A percentile compares a stretch with the other conserved stretches of the same genome.
phyloP scores from a whole-genome alignment of 2,888 invertebrate species.

The Leptinotarsa rubiginosa region DNA sequence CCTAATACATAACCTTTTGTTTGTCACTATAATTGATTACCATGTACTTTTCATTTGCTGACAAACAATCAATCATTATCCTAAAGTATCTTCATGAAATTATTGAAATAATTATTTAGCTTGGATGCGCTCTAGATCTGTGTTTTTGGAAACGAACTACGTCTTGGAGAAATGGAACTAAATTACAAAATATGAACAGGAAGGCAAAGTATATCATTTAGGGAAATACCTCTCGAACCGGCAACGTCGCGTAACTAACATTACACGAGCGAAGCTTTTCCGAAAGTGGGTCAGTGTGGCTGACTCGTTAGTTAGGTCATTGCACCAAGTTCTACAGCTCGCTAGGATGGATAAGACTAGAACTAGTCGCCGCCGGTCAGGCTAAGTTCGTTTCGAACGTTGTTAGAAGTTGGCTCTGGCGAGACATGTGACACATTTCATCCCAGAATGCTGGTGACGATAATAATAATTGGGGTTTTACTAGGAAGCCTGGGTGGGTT shows the following conservation, averaged over 20 bases:
- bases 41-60: no score
- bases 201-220: neutral
- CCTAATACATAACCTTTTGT: no score
- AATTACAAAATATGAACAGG: no score
- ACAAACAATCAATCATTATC: no score
- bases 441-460: neutral
- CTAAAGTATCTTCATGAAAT: no score
- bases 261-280: constrained; percentile 57
- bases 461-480: neutral
- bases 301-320: constrained; percentile 66
- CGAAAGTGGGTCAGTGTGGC: constrained; percentile 67
- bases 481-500: neutral
- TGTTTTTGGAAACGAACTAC: no score
- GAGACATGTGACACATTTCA: neutral
- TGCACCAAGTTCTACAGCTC: constrained; percentile 58
- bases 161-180: no score
- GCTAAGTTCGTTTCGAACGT: constrained; percentile 26
- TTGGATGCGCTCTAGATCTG: no score
- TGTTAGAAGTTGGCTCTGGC: neutral
- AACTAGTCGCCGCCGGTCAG: constrained; percentile 42
- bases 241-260: constrained; percentile 31
- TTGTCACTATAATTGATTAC: no score
- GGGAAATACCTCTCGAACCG: neutral
- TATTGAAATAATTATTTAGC: no score
- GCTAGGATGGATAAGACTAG: constrained; percentile 38